phyloP scores from a whole-genome alignment of 2,113 vertebrate genomes.

The Antennarius striatus region DNA sequence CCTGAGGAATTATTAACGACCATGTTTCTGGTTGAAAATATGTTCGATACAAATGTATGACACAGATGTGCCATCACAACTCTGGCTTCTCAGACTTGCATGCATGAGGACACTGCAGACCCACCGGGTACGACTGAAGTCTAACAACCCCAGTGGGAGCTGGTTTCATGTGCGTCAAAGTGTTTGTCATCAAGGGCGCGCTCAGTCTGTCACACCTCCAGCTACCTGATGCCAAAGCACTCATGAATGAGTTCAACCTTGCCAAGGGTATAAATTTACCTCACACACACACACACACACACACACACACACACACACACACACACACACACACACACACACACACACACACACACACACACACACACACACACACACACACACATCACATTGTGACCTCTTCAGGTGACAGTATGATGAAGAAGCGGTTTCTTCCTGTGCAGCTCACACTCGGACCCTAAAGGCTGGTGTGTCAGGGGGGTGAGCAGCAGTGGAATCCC shows the following conservation, averaged over 20 bases:
- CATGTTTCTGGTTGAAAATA: slow-evolving; percentile 31
- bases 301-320: no score
- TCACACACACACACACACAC: no score
- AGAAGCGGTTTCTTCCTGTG: slow-evolving; percentile 7
- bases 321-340: no score
- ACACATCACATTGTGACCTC: no score
- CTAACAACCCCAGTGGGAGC: neutral
- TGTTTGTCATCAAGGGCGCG: slow-evolving; percentile 35
- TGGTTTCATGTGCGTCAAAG: slow-evolving; percentile 15
- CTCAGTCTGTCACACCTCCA: slow-evolving; percentile 26
- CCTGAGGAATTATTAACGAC: slow-evolving; percentile 23
- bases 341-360: no score
- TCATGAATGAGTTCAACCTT: slow-evolving; percentile 33
- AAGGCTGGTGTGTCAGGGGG: slow-evolving; percentile 25
- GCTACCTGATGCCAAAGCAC: slow-evolving; percentile 41
- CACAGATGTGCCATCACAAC: slow-evolving; percentile 65
- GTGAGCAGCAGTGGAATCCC: slow-evolving; percentile 41
- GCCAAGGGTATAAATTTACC: neutral
- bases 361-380: no score
- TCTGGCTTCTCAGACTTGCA: slow-evolving; percentile 15
- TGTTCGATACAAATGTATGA: slow-evolving; percentile 37
- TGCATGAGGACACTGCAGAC: slow-evolving; percentile 32
- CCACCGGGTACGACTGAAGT: slow-evolving; percentile 8
- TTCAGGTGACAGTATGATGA: no score
- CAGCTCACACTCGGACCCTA: slow-evolving; percentile 19